Conservation (phyloP, 2,797 vertebrate genomes). For the Rhabdophis nuchalis region DNA sequence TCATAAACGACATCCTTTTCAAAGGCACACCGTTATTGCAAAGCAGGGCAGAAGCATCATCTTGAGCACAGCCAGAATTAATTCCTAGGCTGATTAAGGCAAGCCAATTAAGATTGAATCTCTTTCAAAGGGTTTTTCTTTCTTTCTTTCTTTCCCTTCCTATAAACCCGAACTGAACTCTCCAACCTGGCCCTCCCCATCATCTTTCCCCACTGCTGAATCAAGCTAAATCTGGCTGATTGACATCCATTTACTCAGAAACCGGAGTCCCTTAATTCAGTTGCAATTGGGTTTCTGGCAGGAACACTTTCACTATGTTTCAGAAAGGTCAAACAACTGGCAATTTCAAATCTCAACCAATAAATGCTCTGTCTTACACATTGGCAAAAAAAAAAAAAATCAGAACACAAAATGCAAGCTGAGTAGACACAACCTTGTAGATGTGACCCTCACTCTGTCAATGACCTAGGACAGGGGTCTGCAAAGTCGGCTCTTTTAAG, state of each 20-base stretch:
- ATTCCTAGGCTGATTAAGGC: background rate
- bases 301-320: background rate
- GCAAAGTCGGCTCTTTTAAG: too few relatives aligned
- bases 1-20: background rate
- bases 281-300: background rate
- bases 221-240: background rate
- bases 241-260: background rate
- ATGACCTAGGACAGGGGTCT: too few relatives aligned
- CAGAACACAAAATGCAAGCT: too few relatives aligned
- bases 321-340: too few relatives aligned
- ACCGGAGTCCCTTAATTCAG: background rate
- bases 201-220: background rate
- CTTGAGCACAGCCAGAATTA: background rate
- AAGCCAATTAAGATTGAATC: background rate
- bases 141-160: accelerated
- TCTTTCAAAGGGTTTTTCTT: background rate
- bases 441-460: too few relatives aligned
- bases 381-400: too few relatives aligned
- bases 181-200: background rate
- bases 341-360: too few relatives aligned
- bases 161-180: background rate
- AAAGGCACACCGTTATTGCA: background rate
- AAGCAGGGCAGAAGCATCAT: background rate
- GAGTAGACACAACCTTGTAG: too few relatives aligned
- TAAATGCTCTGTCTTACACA: too few relatives aligned